These are phyloP conservation scores for Rhinogobius similis DNA, from an alignment of 2,113 vertebrate genomes.

Conservation along the genomic window DNA sequence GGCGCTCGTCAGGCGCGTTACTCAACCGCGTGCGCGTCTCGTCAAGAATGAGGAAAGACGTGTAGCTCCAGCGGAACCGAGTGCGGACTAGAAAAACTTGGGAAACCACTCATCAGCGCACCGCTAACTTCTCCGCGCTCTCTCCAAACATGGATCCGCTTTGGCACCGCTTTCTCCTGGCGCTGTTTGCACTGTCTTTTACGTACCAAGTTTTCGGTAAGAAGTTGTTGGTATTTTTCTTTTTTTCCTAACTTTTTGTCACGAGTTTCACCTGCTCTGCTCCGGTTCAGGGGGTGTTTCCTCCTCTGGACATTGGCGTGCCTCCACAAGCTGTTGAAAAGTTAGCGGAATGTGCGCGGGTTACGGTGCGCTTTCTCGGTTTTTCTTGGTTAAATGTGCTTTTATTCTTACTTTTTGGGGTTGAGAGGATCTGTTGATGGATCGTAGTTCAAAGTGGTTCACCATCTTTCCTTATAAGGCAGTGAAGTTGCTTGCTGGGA, in stretches of 20 bases:
- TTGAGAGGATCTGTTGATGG: background rate
- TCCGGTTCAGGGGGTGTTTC: background rate
- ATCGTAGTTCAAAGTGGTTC: background rate
- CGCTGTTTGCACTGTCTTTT: constrained; percentile 24
- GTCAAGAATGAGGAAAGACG: constrained; percentile 61
- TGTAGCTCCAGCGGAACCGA: background rate
- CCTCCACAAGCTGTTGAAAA: background rate
- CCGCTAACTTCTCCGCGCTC: background rate
- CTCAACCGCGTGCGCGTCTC: constrained; percentile 16
- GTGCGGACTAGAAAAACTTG: background rate
- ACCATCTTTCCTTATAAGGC: constrained; percentile 63
- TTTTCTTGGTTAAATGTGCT: background rate
- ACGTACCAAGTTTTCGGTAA: constrained; percentile 47
- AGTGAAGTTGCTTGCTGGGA: constrained; percentile 35
- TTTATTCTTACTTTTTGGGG: background rate
- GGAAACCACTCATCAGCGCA: background rate
- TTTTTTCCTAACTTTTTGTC: background rate
- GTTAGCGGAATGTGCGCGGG: background rate
- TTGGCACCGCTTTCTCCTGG: background rate
- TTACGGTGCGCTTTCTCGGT: background rate
- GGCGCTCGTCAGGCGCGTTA: background rate
- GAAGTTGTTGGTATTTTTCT: constrained; percentile 4
- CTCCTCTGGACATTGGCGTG: background rate
- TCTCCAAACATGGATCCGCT: constrained; percentile 44
- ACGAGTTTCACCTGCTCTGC: constrained; percentile 33